Evolutionary conservation across 1,140 invertebrate genomes (phyloP).

Genomic region (Bacillus rossius): DNA sequence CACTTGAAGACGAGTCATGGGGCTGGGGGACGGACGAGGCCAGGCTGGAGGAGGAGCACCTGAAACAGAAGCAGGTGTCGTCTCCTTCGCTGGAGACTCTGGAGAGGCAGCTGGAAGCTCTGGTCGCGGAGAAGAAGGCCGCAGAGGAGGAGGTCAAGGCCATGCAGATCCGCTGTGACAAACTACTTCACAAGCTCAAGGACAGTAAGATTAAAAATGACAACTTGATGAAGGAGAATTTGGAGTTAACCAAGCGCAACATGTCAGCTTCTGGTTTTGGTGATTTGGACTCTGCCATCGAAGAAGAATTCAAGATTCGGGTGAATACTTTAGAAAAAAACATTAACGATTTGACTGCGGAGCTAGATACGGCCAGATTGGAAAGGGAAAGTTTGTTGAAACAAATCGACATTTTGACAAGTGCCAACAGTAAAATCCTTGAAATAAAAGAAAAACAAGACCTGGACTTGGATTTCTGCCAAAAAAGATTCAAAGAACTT

Average conservation of each 20-base stretch:
- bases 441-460: constrained; percentile 78
- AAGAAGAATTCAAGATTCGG: constrained; percentile 66
- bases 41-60: constrained; percentile 38
- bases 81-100: constrained; percentile 29
- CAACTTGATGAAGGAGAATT: constrained; percentile 4
- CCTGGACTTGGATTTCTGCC: constrained; percentile 58
- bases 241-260: constrained; percentile 35
- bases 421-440: constrained; percentile 68
- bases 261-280: constrained; percentile 50
- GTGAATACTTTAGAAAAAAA: constrained; percentile 57
- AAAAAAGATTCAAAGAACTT: constrained; percentile 62
- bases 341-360: constrained; percentile 50
- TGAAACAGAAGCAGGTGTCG: constrained; percentile 14
- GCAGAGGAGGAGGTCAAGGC: constrained; percentile 52
- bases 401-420: constrained; percentile 63
- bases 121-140: constrained; percentile 44
- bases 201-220: constrained; percentile 62
- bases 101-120: constrained; percentile 44
- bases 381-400: constrained; percentile 63
- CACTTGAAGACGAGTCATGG: constrained; percentile 47
- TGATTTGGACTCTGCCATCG: constrained; percentile 64
- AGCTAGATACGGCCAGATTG: constrained; percentile 49
- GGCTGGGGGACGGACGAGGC: constrained; percentile 51
- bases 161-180: constrained; percentile 56
- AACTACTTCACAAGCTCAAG: constrained; percentile 68